These are phyloP conservation scores for Nesoenas mayeri DNA, from an alignment of 2,113 vertebrate species.

Conservation along the genomic window DNA sequence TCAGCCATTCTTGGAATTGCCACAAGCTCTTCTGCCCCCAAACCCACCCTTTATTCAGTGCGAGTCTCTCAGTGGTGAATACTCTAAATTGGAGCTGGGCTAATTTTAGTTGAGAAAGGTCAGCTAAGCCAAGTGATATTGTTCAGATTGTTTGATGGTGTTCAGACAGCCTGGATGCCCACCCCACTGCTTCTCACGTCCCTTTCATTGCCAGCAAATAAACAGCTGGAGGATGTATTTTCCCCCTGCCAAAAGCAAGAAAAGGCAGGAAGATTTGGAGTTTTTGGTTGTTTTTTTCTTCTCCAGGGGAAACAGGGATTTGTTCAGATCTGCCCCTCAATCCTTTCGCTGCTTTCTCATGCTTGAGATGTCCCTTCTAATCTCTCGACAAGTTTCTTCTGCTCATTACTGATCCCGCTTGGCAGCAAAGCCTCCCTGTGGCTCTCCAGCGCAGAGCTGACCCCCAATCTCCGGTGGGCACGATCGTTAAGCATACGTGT, in stretches of 20 bases:
- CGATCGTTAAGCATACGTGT: background rate
- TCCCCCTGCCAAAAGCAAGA: background rate
- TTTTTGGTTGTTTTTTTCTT: background rate
- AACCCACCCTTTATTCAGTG: background rate
- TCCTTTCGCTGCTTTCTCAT: background rate
- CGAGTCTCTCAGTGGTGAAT: background rate
- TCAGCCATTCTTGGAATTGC: conserved; percentile 20
- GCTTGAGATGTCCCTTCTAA: conserved; percentile 1
- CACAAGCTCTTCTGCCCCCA: background rate
- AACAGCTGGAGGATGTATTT: background rate
- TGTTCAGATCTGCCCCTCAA: background rate
- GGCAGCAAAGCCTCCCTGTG: background rate
- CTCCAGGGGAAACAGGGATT: background rate
- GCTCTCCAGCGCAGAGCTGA: background rate
- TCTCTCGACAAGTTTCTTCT: conserved; percentile 23
- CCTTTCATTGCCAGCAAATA: background rate
- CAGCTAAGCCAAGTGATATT: background rate
- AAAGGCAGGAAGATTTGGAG: background rate
- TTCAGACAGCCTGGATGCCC: background rate
- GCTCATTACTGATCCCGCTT: background rate
- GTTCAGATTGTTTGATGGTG: background rate
- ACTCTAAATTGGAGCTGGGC: background rate
- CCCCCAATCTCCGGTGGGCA: background rate
- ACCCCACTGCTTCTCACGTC: background rate
- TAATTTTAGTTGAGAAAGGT: conserved; percentile 45